These are phyloP conservation scores for Brachypodius melanocephalos DNA, from an alignment of 2,113 vertebrate species.

Conservation along the genomic window DNA sequence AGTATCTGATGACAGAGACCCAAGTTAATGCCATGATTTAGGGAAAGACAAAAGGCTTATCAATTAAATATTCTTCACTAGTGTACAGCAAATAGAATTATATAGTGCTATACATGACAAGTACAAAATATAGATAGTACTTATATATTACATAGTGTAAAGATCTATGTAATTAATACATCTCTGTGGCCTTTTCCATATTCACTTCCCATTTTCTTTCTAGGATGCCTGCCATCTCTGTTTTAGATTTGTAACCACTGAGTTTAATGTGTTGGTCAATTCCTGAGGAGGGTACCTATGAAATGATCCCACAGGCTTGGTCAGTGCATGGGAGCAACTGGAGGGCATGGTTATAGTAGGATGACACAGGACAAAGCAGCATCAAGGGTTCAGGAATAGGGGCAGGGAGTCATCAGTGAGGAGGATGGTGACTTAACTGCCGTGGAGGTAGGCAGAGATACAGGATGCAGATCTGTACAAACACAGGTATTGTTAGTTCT, in stretches of 20 bases:
- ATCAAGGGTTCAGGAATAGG: not conserved
- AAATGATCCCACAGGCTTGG: not conserved
- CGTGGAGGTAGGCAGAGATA: not conserved
- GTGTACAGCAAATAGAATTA: not conserved
- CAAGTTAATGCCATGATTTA: not conserved
- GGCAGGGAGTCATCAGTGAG: not conserved
- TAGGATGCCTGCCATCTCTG: not conserved
- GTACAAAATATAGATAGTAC: not conserved
- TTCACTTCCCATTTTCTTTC: not conserved
- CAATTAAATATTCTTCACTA: not conserved
- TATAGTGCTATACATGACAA: not conserved
- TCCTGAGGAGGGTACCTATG: not conserved
- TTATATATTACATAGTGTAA: not conserved
- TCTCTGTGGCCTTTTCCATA: not conserved
- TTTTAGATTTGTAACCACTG: not conserved
- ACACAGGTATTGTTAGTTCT: not conserved
- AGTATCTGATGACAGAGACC: not conserved
- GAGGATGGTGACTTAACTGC: not conserved
- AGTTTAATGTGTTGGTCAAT: not conserved
- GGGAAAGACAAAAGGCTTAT: not conserved
- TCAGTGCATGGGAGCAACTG: not conserved
- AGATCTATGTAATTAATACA: not conserved
- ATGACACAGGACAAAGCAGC: not conserved
- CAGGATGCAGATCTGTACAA: not conserved
- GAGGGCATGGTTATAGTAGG: accelerated